Conservation (phyloP, 1,140 invertebrate species). For the Aphelinus atriplicis region DNA sequence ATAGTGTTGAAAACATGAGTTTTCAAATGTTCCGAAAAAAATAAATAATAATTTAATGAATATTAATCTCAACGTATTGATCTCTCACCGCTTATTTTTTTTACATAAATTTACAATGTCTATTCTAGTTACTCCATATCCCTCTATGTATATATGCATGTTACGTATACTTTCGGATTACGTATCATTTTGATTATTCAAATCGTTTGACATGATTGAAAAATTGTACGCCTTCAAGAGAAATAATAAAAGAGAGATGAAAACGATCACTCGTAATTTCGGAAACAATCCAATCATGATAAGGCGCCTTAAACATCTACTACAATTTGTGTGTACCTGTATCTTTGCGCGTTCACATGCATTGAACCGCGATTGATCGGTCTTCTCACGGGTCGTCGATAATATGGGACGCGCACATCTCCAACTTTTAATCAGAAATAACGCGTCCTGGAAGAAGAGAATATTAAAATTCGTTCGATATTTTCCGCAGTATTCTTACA, state of each 20-base stretch:
- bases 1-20: neutral
- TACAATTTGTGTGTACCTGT: neutral
- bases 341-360: neutral
- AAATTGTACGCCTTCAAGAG: conserved; percentile 11
- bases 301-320: conserved; percentile 31
- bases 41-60: neutral
- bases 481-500: neutral
- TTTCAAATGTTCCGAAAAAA: conserved; percentile 13
- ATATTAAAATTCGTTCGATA: neutral
- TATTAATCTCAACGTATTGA: conserved; percentile 6
- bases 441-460: neutral
- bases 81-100: conserved; percentile 10
- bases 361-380: neutral
- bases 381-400: neutral
- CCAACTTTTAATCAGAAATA: too few species aligned
- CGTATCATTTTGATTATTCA: conserved; percentile 30
- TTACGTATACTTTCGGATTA: conserved; percentile 27
- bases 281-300: conserved; percentile 15
- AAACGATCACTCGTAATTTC: conserved; percentile 33
- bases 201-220: conserved; percentile 8
- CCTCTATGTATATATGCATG: conserved; percentile 14
- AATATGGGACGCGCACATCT: too few species aligned
- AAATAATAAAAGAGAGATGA: neutral
- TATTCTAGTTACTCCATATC: conserved; percentile 6
- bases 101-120: conserved; percentile 33